Percentiles rank a stretch among this genome's conserved stretches.
These are phyloP conservation scores for Sinohyriopsis cumingii DNA, from an alignment of 2,888 invertebrate species.

Conservation along the genomic window DNA sequence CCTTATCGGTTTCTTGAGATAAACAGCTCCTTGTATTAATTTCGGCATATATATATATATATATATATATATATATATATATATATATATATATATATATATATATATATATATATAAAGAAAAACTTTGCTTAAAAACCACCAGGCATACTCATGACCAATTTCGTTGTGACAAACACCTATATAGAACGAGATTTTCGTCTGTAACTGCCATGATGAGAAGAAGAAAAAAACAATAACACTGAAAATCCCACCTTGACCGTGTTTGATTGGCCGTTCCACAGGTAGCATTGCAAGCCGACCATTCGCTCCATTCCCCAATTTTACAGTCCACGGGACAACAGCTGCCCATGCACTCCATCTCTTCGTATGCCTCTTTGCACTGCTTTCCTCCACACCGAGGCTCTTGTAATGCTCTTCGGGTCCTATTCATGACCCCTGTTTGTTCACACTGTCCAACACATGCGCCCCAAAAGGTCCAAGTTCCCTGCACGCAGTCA, in stretches of 20 bases:
- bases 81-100: no score
- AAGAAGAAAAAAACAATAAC: not conserved
- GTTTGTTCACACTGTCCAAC: conserved; percentile 46
- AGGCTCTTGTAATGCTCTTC: conserved; percentile 25
- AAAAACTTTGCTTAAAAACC: no score
- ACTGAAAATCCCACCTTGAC: conserved; percentile 7
- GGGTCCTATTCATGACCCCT: conserved; percentile 29
- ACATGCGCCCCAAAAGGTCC: conserved; percentile 47
- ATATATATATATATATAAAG: no score
- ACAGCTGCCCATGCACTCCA: conserved; percentile 34
- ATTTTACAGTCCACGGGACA: conserved; percentile 79
- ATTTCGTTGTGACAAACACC: no score
- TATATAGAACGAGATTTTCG: no score
- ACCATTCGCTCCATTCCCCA: conserved; percentile 80
- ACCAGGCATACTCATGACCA: no score
- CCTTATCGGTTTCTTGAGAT: no score
- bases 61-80: no score
- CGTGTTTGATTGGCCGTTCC: conserved; percentile 77
- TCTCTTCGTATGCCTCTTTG: conserved; percentile 17
- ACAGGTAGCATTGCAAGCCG: conserved; percentile 76
- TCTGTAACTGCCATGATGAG: no score
- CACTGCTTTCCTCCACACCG: conserved; percentile 46
- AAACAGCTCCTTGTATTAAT: no score
- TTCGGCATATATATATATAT: no score
- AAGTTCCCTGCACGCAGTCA: conserved; percentile 44